Evolutionary conservation across 1,140 invertebrate genomes (phyloP), one percentile per base, ranked within the genome.

Genomic region (Heliconius congener): DNA sequence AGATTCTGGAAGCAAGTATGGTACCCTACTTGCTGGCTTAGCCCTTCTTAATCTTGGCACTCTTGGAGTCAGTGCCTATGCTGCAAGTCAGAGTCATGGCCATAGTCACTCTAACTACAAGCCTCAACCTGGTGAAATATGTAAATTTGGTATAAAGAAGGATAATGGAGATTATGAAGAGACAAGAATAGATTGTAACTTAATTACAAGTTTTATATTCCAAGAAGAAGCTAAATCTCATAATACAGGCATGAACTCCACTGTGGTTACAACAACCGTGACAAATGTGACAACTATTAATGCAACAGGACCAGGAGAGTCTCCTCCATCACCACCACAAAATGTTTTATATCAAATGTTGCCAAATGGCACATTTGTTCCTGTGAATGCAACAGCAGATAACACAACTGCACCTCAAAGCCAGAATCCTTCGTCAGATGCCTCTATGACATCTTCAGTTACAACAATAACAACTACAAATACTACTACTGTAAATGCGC

Each of bases 1-100:
- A 78, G 87, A 94, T 78, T 94, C 93, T 3, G 92, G 90, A 55
- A 94, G 93, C 76, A 94, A 93, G 85, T 94, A 94, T 73, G 90
- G 93, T 42, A 92, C 91, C 8, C 74, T 94, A 52, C 81, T 94
- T 55, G 87, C 93, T 75, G 93, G 93, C 30, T 81, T 94, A 19
- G 92, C 93, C 5, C 80, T 94, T 18, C 76, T 94, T 2, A 94
- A 94, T 76, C 90, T 94, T 76, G 93, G 93, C 46, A 88, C 91
- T 23, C 83, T 93, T 5, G 91, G 85, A 9, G 91, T 84, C 39
- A 85, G 87, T 19, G 86, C 87, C 11, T 92, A 92, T 76, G 90
- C 90, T n/a, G 55, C 81, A n/a, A 88, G 85, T 55, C 87, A 88
- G 37, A 83, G 82, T 72, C 34, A 42, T 37, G 23, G 71, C 79